Conservation (phyloP, 2,113 vertebrate genomes). For the Apistogramma diplotaenia region DNA sequence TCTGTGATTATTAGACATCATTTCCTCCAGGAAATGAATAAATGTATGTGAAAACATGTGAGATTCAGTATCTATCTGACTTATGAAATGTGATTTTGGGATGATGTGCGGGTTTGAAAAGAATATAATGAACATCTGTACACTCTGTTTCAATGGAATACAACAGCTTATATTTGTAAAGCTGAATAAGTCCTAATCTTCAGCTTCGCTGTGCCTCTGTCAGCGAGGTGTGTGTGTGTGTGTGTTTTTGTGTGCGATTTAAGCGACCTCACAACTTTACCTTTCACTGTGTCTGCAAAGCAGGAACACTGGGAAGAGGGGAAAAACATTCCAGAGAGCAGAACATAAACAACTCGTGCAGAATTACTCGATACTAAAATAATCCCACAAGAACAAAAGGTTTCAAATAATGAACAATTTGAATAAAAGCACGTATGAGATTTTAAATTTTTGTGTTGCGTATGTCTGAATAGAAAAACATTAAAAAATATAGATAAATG, state of each 20-base stretch:
- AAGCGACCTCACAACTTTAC: constrained; percentile 16
- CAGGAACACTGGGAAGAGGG: constrained; percentile 6
- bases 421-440: neutral
- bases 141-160: constrained; percentile 4
- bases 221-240: neutral
- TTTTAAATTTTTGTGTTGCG: neutral
- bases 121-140: constrained; percentile 8
- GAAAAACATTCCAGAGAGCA: constrained; percentile 7
- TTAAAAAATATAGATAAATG: neutral
- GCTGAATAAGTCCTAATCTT: neutral
- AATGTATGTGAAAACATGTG: neutral
- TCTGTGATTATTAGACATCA: neutral
- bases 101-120: neutral
- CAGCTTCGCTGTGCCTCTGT: neutral
- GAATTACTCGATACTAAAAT: neutral
- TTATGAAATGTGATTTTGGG: neutral
- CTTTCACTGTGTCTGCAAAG: constrained; percentile 42
- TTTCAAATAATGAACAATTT: neutral
- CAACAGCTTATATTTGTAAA: constrained; percentile 19
- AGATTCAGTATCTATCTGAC: neutral
- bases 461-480: neutral
- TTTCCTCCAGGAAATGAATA: neutral
- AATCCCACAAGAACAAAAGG: neutral
- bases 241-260: neutral
- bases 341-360: constrained; percentile 10